These are phyloP conservation scores for Mesocentrotus franciscanus DNA, from an alignment of 53 echinoderm and acorn worm genomes.

Conservation along the genomic window DNA sequence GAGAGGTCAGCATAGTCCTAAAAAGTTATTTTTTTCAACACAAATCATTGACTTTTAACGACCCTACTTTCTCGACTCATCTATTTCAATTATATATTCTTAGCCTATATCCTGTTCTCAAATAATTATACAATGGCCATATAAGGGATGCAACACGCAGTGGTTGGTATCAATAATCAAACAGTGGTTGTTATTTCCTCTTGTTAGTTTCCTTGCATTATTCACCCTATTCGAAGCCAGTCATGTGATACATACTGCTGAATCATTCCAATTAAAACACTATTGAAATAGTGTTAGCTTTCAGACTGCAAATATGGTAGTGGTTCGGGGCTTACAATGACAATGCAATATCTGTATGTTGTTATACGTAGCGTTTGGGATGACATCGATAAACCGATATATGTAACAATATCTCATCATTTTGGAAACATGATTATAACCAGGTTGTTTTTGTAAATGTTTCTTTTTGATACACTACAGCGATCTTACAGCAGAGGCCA, in stretches of 20 bases:
- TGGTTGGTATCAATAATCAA: not conserved
- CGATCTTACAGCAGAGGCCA: no score
- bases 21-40: no score
- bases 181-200: conserved; percentile 22
- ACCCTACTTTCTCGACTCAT: not conserved
- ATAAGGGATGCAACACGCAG: not conserved
- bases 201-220: not conserved
- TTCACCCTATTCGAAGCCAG: not conserved
- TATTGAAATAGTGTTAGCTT: not conserved
- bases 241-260: not conserved
- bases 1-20: not conserved
- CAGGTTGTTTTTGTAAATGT: no score
- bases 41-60: no score
- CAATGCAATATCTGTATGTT: not conserved
- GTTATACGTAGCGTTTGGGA: no score
- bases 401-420: no score
- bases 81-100: not conserved
- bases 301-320: not conserved
- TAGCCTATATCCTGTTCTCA: not conserved
- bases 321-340: not conserved
- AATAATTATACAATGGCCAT: not conserved
- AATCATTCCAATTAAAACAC: not conserved
- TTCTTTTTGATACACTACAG: no score
- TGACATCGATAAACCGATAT: no score
- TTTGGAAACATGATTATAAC: no score